Conservation (phyloP, 2,888 invertebrate species). For the Mechanitis mazaeus region DNA sequence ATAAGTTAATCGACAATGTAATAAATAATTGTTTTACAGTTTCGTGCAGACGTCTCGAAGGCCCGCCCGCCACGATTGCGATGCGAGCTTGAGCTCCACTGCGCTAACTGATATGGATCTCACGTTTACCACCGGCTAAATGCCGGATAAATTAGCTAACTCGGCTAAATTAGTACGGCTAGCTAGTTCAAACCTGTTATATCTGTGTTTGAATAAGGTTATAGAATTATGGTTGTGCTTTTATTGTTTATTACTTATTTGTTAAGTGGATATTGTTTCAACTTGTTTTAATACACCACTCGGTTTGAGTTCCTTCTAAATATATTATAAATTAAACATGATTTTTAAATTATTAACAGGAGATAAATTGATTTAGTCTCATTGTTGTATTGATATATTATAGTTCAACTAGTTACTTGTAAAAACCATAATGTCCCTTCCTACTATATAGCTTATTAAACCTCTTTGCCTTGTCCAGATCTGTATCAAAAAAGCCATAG, state of each 20-base stretch:
- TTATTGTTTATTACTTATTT: background rate
- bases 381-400: conserved; percentile 29
- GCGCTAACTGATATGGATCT: conserved; percentile 63
- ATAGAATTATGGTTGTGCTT: background rate
- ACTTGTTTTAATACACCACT: background rate
- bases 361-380: too few relatives aligned
- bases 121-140: conserved; percentile 70
- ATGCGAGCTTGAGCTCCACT: conserved; percentile 56
- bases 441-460: conserved; percentile 30
- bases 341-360: too few relatives aligned
- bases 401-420: conserved; percentile 31
- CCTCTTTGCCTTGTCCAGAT: conserved; percentile 32
- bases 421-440: conserved; percentile 2
- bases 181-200: conserved; percentile 32
- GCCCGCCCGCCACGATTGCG: conserved; percentile 60
- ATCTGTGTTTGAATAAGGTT: conserved; percentile 22
- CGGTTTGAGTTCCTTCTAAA: background rate
- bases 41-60: conserved; percentile 34
- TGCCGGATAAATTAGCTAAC: conserved; percentile 70
- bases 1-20: conserved; percentile 27
- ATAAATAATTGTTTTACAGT: conserved; percentile 38
- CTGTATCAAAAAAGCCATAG: conserved; percentile 39
- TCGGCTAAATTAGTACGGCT: conserved; percentile 60
- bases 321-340: too few relatives aligned
- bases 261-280: background rate